Evolutionary conservation across 2,888 invertebrate genomes (phyloP).

Genomic region (Eupithecia dodoneata): DNA sequence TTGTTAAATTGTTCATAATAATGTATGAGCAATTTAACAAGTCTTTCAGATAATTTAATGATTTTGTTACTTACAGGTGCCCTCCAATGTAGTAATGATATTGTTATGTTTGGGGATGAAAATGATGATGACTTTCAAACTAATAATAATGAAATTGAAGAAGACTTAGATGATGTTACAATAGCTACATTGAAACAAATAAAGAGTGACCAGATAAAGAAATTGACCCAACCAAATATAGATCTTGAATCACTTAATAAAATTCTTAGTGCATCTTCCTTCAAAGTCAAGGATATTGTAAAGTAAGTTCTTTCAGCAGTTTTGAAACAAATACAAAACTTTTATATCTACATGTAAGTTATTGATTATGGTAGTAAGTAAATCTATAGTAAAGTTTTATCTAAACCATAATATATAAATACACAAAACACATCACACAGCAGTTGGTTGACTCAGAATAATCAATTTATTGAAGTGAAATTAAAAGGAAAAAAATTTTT

Average conservation of each 20-base stretch:
- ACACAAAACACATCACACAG: background rate
- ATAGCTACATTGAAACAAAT: conserved; percentile 67
- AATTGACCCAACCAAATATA: conserved; percentile 55
- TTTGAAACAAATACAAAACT: background rate
- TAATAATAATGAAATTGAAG: conserved; percentile 56
- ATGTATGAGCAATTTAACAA: background rate
- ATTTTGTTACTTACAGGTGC: conserved; percentile 52
- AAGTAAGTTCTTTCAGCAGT: conserved; percentile 47
- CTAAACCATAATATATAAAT: background rate
- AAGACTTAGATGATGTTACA: conserved; percentile 64
- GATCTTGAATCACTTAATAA: conserved; percentile 62
- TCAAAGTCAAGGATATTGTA: conserved; percentile 73
- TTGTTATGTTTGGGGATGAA: conserved; percentile 51
- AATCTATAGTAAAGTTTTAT: background rate
- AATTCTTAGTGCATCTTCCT: conserved; percentile 62
- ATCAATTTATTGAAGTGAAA: background rate
- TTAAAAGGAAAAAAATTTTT: background rate
- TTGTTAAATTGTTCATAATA: background rate
- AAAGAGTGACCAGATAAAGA: conserved; percentile 61
- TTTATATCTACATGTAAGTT: background rate
- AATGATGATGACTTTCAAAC: conserved; percentile 35
- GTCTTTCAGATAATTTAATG: background rate
- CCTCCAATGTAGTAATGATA: conserved; percentile 54
- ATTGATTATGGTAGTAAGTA: background rate
- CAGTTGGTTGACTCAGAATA: background rate